A percentile compares a stretch with the other conserved stretches of the same genome.
Conservation (phyloP, 2,888 invertebrate genomes). For the Heliconius charithonia region DNA sequence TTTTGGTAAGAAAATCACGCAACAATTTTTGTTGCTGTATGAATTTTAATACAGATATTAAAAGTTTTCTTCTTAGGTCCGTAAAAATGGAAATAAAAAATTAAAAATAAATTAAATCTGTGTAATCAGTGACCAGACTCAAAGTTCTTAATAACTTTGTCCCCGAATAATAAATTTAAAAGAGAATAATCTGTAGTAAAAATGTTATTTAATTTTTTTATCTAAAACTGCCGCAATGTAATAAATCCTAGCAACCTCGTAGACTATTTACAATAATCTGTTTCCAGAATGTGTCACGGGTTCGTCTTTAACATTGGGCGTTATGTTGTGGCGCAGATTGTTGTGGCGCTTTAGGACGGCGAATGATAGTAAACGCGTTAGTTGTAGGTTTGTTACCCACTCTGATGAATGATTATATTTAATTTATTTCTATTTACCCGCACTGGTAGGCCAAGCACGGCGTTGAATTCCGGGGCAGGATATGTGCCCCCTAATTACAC, state of each 20-base stretch:
- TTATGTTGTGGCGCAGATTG: no score
- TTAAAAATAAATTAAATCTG: slow-evolving; percentile 31
- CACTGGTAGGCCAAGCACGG: no score
- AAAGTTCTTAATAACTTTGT: slow-evolving; percentile 7
- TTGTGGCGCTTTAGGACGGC: no score
- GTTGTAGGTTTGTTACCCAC: no score
- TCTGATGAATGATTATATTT: no score
- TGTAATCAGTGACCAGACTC: slow-evolving; percentile 22
- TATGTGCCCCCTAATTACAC: no score
- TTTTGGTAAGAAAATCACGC: slow-evolving; percentile 62
- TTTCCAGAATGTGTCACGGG: neutral
- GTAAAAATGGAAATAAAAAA: slow-evolving; percentile 21
- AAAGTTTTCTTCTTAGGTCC: slow-evolving; percentile 28
- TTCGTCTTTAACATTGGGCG: neutral
- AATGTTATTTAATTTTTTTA: neutral
- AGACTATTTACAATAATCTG: neutral
- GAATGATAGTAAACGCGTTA: no score
- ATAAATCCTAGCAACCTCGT: neutral
- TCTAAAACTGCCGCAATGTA: neutral
- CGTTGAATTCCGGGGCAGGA: no score
- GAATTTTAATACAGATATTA: slow-evolving; percentile 47
- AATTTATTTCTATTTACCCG: no score
- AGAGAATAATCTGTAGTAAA: neutral
- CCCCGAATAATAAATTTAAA: neutral
- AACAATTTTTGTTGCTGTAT: slow-evolving; percentile 54